Base-by-base conservation (phyloP, 2,888 invertebrate species). In the Meliscaeva auricollis region DNA sequence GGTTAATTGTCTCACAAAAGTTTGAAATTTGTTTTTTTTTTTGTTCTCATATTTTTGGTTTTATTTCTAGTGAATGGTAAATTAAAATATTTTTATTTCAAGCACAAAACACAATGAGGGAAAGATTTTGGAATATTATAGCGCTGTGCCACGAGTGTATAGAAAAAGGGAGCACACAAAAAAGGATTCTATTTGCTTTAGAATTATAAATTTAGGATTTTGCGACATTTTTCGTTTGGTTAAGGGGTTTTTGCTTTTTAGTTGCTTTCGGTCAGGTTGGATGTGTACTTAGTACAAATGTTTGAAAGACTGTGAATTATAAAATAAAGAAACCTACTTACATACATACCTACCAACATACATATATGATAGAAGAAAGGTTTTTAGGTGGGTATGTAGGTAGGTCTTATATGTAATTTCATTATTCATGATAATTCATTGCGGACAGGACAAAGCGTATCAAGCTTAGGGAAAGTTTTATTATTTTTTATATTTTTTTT, bases 151-250 rank as follows among this genome's bases (percentile, higher is more conserved):
- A 26, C 26, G 26, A 26, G 26, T 26, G 26, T 26, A 26, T 26
- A 26, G 3, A 26, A 26, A 52, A 20, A 52, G 48, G 50, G 22
- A 50, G 22, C 46, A 54, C 30, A 62, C 20, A 54, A 75, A 73
- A 60, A 80, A 79, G 80, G 80, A 58, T 66, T 84, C 84, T 84
- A 84, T 84, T 84, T 84, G 84, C 84, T 84, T 84, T 84, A 84
- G 84, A 84, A 80, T 84, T 84, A 84, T 84, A 84, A 84, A 84
- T 84, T 84, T 84, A 84, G 84, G 80, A 84, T 84, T 84, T 84
- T 84, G 84, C 84, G 84, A 84, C 84, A 80, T 80, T 84, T 84
- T 75, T 69, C 84, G 44, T 68, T 84, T 84, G 72, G 70, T 54
- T 54, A 84, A 72, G 70, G 41, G 50, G 60, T 46, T 26, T 52